Percentiles rank a stretch among this genome's conserved stretches.
Evolutionary conservation across 2,797 vertebrate genomes (phyloP).

Genomic region (Momotus momota): DNA sequence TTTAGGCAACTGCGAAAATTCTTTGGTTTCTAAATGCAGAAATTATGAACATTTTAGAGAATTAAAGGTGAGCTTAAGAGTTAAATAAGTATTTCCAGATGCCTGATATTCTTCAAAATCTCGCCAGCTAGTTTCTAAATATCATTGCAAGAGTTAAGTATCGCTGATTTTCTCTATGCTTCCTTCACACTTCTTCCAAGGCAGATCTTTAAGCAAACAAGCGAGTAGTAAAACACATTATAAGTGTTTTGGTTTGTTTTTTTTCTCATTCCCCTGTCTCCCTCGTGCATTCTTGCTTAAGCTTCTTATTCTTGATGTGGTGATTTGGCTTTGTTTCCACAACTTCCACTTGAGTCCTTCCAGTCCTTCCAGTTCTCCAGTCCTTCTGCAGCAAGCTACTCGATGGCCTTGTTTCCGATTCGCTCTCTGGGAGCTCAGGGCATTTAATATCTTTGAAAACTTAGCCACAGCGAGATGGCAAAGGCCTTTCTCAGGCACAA

Average conservation of each 20-base stretch:
- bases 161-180: not conserved
- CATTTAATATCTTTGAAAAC: not conserved
- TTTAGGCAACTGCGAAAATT: not conserved
- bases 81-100: not conserved
- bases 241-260: not conserved
- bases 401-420: accelerated
- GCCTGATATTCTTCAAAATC: not conserved
- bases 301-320: not conserved
- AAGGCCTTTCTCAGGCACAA: not conserved
- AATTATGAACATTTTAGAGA: not conserved
- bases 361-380: not conserved
- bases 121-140: not conserved
- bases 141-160: not conserved
- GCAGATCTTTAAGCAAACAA: not conserved
- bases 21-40: not conserved
- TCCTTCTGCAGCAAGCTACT: not conserved
- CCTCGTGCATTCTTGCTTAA: not conserved
- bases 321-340: not conserved
- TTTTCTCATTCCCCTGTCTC: not conserved
- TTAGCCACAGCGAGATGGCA: not conserved
- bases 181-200: not conserved
- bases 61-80: not conserved
- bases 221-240: not conserved
- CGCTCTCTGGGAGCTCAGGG: not conserved
- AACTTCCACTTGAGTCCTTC: not conserved